Conservation (phyloP, 2,113 vertebrate species). For the Guaruba guarouba region DNA sequence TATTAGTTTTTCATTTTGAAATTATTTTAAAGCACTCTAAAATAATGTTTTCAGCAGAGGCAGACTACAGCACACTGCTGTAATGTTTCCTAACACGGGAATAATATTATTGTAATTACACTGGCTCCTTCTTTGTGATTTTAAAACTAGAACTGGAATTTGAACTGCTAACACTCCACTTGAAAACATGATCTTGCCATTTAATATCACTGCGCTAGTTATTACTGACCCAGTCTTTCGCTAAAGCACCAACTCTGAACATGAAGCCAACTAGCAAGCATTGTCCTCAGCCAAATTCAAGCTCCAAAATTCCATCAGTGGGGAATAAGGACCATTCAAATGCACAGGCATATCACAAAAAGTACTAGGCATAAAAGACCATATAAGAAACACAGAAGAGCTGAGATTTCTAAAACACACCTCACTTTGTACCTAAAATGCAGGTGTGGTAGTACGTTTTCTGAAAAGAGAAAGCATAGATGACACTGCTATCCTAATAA, state of each 20-base stretch:
- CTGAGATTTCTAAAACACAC: neutral
- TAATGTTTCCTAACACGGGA: neutral
- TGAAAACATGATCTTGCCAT: neutral
- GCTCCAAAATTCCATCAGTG: neutral
- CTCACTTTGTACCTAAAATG: neutral
- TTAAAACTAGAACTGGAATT: neutral
- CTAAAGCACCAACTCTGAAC: neutral
- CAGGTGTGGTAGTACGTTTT: neutral
- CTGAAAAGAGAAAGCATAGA: neutral
- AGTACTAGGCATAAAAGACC: neutral
- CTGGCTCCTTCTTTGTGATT: neutral
- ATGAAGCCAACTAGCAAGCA: neutral
- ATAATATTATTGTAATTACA: constrained; percentile 8
- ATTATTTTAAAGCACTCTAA: neutral
- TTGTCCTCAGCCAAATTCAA: neutral
- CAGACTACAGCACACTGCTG: neutral
- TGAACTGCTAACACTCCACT: neutral
- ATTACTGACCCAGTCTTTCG: neutral
- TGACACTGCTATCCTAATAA: neutral
- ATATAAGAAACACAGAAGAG: neutral
- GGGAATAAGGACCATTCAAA: neutral
- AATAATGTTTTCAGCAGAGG: neutral
- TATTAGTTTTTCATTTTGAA: constrained; percentile 3
- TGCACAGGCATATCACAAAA: fast-evolving
- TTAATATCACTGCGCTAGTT: neutral